These are phyloP conservation scores for Ceyx melanurus DNA, from an alignment of 2,113 vertebrate species.

Conservation along the genomic window DNA sequence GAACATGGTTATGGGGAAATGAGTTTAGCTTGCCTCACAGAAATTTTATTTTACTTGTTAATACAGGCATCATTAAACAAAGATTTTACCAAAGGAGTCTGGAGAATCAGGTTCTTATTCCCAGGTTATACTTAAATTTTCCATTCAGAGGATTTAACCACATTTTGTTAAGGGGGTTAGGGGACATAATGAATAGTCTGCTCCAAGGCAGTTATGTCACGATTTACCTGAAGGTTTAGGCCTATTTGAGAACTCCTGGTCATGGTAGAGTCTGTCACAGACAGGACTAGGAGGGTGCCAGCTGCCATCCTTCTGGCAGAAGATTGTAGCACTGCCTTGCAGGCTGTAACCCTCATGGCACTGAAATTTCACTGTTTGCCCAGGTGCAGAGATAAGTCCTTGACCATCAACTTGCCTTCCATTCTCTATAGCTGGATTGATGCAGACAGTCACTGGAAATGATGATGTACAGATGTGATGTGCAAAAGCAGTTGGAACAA, in stretches of 20 bases:
- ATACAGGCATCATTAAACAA: background rate
- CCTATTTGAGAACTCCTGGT: accelerated
- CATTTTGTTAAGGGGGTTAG: accelerated
- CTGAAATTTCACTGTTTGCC: background rate
- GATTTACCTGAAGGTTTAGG: background rate
- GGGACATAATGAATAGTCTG: accelerated
- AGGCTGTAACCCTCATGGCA: background rate
- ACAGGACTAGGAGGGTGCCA: background rate
- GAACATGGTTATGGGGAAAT: background rate
- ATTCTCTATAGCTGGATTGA: background rate
- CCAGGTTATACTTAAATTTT: background rate
- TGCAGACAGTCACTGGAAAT: background rate
- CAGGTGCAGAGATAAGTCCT: background rate
- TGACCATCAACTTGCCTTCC: background rate
- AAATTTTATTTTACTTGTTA: background rate
- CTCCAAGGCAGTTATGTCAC: accelerated
- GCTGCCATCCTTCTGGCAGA: conserved; percentile 48
- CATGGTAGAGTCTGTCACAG: accelerated
- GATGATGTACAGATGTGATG: background rate
- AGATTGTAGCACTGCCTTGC: background rate
- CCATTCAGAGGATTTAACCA: background rate
- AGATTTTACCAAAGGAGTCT: background rate
- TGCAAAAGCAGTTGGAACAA: accelerated
- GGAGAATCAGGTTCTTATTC: background rate
- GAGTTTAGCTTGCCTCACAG: background rate